Evolutionary conservation across 2,113 vertebrate species (phyloP), one percentile per base, ranked within the genome.

Genomic region (Atherinomorus stipes): DNA sequence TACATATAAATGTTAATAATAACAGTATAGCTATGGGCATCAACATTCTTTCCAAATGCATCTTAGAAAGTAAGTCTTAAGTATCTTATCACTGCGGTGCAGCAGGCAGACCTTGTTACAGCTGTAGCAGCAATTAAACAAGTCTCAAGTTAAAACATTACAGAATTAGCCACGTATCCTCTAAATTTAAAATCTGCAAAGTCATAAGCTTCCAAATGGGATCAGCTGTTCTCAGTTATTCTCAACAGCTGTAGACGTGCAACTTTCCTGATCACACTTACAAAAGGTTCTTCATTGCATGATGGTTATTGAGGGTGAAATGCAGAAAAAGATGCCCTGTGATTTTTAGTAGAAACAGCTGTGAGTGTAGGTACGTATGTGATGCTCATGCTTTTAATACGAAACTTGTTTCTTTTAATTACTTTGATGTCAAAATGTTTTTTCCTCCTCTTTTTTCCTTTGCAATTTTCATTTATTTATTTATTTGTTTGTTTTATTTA

Each of bases 151-250:
- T 47, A 54, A 64, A 75, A 76, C 66, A 69, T 57, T 45, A 59
- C 50, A 61, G 44, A n/a, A 47, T 47, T 19, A 47, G 44, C 4
- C 2, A n/a, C n/a, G 12, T 19, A 47, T 44, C 44, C 51, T 80
- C 60, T 57, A 64, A 66, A 85, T 67, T 64, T 71, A 69, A 34
- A 34, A 34, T 34, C 31, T 34, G 31, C 31, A 26, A 74, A 78
- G 71, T 82, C 80, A 71, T 62, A 69, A 64, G 68, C 25, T 66
- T 64, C 66, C 67, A 83, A 78, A 85, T 76, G 71, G 64, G 67
- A 83, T 89, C 80, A 83, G 82, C 77, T 85, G 81, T 64, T 80
- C 64, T 69, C 47, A 52, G 59, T 53, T 38, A 47, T 45, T 74
- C 73, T 85, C 83, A 80, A 72, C 68, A 50, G 45, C 67, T 45